Percentiles rank a stretch among this genome's conserved stretches.
These are phyloP conservation scores for Alca torda DNA, from an alignment of 2,797 vertebrate genomes.

Conservation along the genomic window DNA sequence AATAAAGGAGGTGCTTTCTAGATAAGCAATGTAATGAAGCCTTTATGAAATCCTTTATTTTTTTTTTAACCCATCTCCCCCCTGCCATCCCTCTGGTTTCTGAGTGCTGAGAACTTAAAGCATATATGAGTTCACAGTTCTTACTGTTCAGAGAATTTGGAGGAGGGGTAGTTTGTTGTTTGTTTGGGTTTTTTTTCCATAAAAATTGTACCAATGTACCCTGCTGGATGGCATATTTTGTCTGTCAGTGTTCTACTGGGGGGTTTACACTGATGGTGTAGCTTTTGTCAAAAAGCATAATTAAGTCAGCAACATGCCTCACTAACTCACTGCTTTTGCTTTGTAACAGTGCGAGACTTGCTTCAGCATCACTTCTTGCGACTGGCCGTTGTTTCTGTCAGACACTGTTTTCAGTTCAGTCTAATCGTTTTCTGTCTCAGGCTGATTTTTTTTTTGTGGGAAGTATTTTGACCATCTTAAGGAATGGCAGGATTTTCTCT, in stretches of 20 bases:
- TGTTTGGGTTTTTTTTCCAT: not conserved
- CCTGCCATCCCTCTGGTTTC: not conserved
- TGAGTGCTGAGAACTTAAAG: not conserved
- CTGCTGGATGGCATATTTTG: not conserved
- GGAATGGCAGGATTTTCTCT: not conserved
- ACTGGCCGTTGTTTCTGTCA: not conserved
- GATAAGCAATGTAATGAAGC: not conserved
- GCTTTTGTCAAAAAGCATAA: not conserved
- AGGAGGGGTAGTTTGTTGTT: not conserved
- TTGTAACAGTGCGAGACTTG: not conserved
- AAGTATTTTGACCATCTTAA: not conserved
- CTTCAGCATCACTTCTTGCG: not conserved
- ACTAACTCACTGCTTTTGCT: not conserved
- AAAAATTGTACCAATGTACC: not conserved
- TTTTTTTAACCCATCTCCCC: not conserved
- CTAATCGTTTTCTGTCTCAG: not conserved
- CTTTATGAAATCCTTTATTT: not conserved
- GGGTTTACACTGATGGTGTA: not conserved
- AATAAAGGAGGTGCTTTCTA: not conserved
- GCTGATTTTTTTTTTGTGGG: not conserved
- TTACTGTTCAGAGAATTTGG: not conserved
- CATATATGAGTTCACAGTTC: not conserved
- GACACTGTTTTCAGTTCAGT: not conserved
- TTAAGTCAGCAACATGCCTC: not conserved
- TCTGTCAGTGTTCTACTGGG: fast-evolving